These are phyloP conservation scores for Rhagophthalmus giganteus DNA, from an alignment of 2,888 invertebrate species.

Conservation along the genomic window DNA sequence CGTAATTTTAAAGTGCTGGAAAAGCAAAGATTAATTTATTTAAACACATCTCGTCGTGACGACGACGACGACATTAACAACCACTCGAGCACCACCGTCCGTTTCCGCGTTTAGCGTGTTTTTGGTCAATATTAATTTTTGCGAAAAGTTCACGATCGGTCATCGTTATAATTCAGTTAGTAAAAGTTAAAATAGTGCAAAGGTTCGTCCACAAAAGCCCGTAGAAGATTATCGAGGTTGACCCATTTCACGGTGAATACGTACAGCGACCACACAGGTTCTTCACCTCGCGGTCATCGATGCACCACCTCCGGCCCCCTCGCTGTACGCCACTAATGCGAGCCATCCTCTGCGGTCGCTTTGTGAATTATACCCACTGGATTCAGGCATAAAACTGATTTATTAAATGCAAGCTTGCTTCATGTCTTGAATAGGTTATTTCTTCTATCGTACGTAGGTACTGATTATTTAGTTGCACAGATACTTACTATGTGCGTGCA, in stretches of 20 bases:
- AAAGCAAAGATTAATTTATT: too few species aligned
- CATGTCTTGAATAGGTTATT: slow-evolving; percentile 10
- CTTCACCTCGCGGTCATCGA: slow-evolving; percentile 45
- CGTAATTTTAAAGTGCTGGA: too few species aligned
- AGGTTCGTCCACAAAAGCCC: slow-evolving; percentile 11
- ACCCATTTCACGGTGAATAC: slow-evolving; percentile 43
- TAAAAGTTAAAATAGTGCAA: slow-evolving; percentile 14
- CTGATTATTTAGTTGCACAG: slow-evolving; percentile 2
- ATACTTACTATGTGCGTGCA: too few species aligned
- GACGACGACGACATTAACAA: too few species aligned
- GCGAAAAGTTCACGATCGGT: slow-evolving; percentile 15
- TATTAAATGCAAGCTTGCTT: slow-evolving; percentile 29
- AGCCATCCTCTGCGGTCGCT: slow-evolving; percentile 33
- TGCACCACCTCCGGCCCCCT: slow-evolving; percentile 30
- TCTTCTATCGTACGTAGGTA: slow-evolving; percentile 15
- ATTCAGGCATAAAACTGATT: slow-evolving; percentile 35
- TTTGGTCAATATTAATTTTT: slow-evolving; percentile 2
- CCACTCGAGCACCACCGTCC: too few species aligned
- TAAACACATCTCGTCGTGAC: too few species aligned
- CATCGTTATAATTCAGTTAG: slow-evolving; percentile 14
- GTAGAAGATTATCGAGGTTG: slow-evolving; percentile 37
- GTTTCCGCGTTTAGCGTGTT: neutral
- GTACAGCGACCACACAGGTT: slow-evolving; percentile 45
- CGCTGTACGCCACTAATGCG: slow-evolving; percentile 25
- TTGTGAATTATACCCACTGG: slow-evolving; percentile 34